These are phyloP conservation scores for Ornithorhynchus anatinus DNA, from an alignment of 2,113 vertebrate genomes.

Conservation along the genomic window DNA sequence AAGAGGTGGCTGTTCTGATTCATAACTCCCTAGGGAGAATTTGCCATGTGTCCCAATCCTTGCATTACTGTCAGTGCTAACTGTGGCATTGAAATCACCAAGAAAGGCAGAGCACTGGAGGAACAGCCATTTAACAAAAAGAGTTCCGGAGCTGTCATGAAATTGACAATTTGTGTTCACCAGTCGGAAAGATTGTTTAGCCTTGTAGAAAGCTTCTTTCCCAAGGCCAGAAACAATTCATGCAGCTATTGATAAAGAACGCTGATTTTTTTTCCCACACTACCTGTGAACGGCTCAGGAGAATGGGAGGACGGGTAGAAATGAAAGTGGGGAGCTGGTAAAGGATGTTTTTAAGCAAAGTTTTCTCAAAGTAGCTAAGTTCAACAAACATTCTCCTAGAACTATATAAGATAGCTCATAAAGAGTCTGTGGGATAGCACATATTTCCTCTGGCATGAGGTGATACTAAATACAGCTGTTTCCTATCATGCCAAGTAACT, in stretches of 20 bases:
- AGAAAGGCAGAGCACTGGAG: slow-evolving; percentile 40
- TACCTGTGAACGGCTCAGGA: not conserved
- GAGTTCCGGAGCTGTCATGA: slow-evolving; percentile 20
- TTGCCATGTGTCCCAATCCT: not conserved
- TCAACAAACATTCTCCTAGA: slow-evolving; percentile 1
- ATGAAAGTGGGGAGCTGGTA: not conserved
- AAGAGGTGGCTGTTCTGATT: slow-evolving; percentile 22
- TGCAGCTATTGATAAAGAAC: not conserved
- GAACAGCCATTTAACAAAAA: slow-evolving; percentile 1
- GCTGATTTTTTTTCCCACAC: not conserved
- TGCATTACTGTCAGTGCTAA: not conserved
- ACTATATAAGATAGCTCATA: slow-evolving; percentile 3
- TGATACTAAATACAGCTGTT: not conserved
- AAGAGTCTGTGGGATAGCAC: not conserved
- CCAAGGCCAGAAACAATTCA: slow-evolving; percentile 16
- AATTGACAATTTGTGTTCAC: slow-evolving; percentile 42
- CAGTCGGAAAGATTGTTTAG: slow-evolving; percentile 15
- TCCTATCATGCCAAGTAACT: no score
- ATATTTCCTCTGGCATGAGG: not conserved
- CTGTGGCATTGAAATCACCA: slow-evolving; percentile 17
- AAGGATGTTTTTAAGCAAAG: slow-evolving; percentile 9
- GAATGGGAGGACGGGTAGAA: slow-evolving; percentile 2
- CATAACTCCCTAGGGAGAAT: slow-evolving; percentile 7
- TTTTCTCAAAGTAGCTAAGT: not conserved
- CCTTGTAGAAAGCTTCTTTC: slow-evolving; percentile 5